Conservation (phyloP, 2,113 vertebrate genomes). For the Poecile atricapillus region DNA sequence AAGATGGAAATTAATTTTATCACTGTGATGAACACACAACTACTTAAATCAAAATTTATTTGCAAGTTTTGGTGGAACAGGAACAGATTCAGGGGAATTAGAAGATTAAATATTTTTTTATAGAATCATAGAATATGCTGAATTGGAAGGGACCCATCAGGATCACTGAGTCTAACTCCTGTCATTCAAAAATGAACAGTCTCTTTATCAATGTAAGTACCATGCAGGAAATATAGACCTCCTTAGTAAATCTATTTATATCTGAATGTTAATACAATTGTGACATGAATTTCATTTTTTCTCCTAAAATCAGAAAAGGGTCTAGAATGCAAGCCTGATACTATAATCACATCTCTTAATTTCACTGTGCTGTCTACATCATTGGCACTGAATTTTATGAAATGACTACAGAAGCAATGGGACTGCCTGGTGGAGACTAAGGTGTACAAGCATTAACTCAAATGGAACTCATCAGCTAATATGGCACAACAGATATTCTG, state of each 20-base stretch:
- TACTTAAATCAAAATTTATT: slow-evolving; percentile 19
- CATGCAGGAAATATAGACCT: background rate
- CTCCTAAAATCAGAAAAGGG: background rate
- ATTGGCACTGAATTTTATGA: background rate
- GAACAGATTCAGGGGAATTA: background rate
- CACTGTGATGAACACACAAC: background rate
- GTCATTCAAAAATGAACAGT: background rate
- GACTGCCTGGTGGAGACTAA: slow-evolving; percentile 20
- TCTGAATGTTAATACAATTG: background rate
- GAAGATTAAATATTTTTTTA: background rate
- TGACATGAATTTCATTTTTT: background rate
- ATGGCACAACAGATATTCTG: background rate
- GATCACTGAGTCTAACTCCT: background rate
- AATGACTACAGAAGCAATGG: slow-evolving; percentile 3
- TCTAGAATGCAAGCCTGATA: background rate
- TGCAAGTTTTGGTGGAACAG: background rate
- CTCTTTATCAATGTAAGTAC: background rate
- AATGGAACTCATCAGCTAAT: slow-evolving; percentile 32
- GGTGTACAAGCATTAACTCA: slow-evolving; percentile 35
- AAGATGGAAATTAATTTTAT: slow-evolving; percentile 42
- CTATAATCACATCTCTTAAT: background rate
- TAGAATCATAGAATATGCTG: background rate
- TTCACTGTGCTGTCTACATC: background rate
- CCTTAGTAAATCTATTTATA: background rate
- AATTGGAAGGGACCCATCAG: background rate